Evolutionary conservation across 1,140 invertebrate genomes (phyloP).

Genomic region (Megathymus violae): DNA sequence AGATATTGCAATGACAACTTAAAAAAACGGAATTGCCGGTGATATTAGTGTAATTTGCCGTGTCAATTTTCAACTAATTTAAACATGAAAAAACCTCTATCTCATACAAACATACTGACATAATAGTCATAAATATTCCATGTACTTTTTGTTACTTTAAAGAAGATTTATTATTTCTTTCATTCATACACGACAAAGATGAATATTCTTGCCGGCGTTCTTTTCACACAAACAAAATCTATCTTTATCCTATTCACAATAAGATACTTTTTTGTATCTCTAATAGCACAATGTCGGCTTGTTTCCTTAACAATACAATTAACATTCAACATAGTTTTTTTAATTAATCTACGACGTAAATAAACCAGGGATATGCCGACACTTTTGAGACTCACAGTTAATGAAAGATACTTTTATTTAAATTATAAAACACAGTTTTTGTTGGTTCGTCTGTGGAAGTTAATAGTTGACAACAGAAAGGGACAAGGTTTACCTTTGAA

Average conservation of each 20-base stretch:
- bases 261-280: not conserved
- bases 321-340: slow-evolving; percentile 1
- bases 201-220: not conserved
- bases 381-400: not conserved
- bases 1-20: too few species aligned
- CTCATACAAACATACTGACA: not conserved
- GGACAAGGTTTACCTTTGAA: too few species aligned
- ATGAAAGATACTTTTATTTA: not conserved
- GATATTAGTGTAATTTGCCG: too few species aligned
- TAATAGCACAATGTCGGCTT: slow-evolving; percentile 1
- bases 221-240: not conserved
- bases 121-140: not conserved
- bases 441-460: too few species aligned
- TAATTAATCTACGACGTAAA: slow-evolving; percentile 3
- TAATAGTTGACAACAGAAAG: too few species aligned
- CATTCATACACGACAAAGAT: slow-evolving; percentile 1
- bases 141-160: slow-evolving; percentile 1
- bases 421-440: too few species aligned
- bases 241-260: not conserved
- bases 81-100: not conserved
- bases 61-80: not conserved
- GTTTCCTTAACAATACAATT: not conserved
- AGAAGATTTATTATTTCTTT: not conserved
- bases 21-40: too few species aligned
- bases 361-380: not conserved